phyloP scores from a whole-genome alignment of 2,888 invertebrate species.

The Urechis unicinctus region DNA sequence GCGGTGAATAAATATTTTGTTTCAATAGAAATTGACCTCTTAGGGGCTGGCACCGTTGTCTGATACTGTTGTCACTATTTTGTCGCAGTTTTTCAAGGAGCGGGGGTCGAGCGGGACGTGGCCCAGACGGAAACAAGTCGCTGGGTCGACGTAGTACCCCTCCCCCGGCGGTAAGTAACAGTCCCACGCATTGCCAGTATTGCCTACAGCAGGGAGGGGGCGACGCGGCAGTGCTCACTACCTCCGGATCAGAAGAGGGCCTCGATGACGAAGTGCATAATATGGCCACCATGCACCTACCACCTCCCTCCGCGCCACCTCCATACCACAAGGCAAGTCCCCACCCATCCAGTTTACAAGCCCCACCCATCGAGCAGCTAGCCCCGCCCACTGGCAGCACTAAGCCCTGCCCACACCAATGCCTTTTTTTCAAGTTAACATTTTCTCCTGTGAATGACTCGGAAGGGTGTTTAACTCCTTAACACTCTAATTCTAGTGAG shows the following conservation, averaged over 20 bases:
- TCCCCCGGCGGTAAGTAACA: conserved; percentile 16
- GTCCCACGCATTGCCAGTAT: not conserved
- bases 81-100: not conserved
- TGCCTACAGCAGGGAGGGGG: not conserved
- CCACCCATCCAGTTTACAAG: too few species aligned
- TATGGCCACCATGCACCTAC: not conserved
- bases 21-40: too few species aligned
- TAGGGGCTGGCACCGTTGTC: too few species aligned
- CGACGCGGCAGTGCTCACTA: not conserved
- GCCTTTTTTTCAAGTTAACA: too few species aligned
- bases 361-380: not conserved
- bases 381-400: not conserved
- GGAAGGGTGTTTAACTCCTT: too few species aligned
- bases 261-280: not conserved
- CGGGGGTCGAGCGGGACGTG: not conserved
- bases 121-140: conserved; percentile 13
- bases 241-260: not conserved
- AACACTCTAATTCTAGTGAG: too few species aligned
- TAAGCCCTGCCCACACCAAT: too few species aligned
- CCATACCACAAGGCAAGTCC: too few species aligned
- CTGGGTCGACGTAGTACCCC: conserved; percentile 15
- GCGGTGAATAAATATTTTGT: too few species aligned
- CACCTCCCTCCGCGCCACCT: too few species aligned
- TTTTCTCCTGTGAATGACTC: too few species aligned
- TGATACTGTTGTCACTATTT: too few species aligned